These are phyloP conservation scores for Anthoptus insignis DNA, from an alignment of 2,888 invertebrate species.

Conservation along the genomic window DNA sequence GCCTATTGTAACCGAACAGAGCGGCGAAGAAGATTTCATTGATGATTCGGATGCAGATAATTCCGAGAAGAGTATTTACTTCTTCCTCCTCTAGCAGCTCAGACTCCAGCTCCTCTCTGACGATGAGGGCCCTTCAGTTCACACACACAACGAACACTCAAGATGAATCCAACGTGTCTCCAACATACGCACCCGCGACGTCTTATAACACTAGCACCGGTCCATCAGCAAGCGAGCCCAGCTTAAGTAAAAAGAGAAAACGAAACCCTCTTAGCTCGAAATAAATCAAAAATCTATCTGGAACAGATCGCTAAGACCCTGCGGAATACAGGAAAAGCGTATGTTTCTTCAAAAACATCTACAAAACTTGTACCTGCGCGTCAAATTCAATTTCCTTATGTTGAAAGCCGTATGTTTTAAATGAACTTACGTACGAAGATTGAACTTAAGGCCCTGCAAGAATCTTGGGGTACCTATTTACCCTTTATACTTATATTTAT, in stretches of 20 bases:
- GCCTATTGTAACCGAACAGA: slow-evolving; percentile 5
- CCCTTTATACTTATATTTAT: too few relatives aligned
- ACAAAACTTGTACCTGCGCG: neutral
- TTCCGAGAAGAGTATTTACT: neutral
- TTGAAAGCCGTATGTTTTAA: neutral
- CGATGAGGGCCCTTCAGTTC: neutral
- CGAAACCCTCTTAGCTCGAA: slow-evolving; percentile 5
- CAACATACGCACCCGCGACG: neutral
- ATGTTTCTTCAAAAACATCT: slow-evolving; percentile 12
- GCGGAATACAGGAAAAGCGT: slow-evolving; percentile 19
- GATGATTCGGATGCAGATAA: slow-evolving; percentile 6
- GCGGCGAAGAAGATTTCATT: slow-evolving; percentile 1
- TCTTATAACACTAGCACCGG: neutral
- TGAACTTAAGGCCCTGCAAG: slow-evolving; percentile 42
- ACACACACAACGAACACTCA: neutral
- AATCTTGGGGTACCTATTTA: slow-evolving; percentile 44
- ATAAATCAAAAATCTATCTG: too few relatives aligned
- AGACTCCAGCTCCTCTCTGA: slow-evolving; percentile 6
- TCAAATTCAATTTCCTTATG: too few relatives aligned
- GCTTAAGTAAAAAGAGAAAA: slow-evolving; percentile 12
- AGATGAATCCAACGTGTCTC: too few relatives aligned
- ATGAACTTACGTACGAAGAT: neutral
- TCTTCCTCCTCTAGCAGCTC: neutral
- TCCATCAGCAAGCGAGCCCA: slow-evolving; percentile 1
- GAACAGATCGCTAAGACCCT: neutral